Percentiles rank a stretch among this genome's conserved stretches.
Evolutionary conservation across 2,888 invertebrate genomes (phyloP).

Genomic region (Agrilus biguttatus): DNA sequence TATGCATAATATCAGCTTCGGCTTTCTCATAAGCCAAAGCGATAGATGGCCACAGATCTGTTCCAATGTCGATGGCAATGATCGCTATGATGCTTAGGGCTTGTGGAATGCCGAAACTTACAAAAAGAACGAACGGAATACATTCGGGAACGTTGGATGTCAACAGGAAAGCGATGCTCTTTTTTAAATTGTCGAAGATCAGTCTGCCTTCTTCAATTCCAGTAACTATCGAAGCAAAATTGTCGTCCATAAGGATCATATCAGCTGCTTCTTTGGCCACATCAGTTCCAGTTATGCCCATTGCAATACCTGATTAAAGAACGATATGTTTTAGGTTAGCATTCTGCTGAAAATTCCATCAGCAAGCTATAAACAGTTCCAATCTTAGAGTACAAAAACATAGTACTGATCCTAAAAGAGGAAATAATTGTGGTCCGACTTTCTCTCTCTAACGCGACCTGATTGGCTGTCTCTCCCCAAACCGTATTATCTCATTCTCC

Average conservation of each 20-base stretch:
- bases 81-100: slow-evolving; percentile 48
- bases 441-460: too few species aligned
- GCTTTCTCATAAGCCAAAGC: slow-evolving; percentile 64
- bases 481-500: too few species aligned
- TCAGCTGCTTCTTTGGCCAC: slow-evolving; percentile 77
- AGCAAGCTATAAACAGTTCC: too few species aligned
- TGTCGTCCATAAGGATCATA: slow-evolving; percentile 74
- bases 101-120: slow-evolving; percentile 42
- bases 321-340: too few species aligned
- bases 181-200: slow-evolving; percentile 73
- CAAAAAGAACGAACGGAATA: slow-evolving; percentile 57
- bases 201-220: slow-evolving; percentile 72
- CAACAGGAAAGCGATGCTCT: slow-evolving; percentile 65
- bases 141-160: slow-evolving; percentile 72
- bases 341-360: too few species aligned
- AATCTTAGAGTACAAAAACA: too few species aligned
- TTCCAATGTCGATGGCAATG: slow-evolving; percentile 56
- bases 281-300: slow-evolving; percentile 63
- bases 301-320: slow-evolving; percentile 44
- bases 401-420: too few species aligned
- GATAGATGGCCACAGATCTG: slow-evolving; percentile 66
- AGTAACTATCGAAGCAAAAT: slow-evolving; percentile 71
- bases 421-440: too few species aligned
- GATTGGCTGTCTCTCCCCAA: too few species aligned
- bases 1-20: slow-evolving; percentile 60